Evolutionary conservation across 2,888 invertebrate genomes (phyloP).

Genomic region (Platypus cylindrus): DNA sequence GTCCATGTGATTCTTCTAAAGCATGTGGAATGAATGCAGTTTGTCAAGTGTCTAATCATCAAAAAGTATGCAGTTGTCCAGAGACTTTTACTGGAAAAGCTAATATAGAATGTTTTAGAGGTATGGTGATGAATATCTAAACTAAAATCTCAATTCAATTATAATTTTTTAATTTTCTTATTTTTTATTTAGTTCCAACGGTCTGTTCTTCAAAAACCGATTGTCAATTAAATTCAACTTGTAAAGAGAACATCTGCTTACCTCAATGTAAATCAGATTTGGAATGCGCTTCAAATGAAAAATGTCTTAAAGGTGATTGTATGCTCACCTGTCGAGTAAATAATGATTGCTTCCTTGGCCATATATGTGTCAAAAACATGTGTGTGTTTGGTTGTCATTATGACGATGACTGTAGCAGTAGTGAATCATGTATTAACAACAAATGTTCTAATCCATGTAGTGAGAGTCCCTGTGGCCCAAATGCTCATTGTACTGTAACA

Average conservation of each 20-base stretch:
- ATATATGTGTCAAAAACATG: slow-evolving; percentile 75
- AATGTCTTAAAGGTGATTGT: slow-evolving; percentile 71
- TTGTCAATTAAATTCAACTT: slow-evolving; percentile 58
- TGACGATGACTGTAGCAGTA: slow-evolving; percentile 77
- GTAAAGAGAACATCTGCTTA: slow-evolving; percentile 71
- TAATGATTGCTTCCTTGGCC: slow-evolving; percentile 85
- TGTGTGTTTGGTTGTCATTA: slow-evolving; percentile 77
- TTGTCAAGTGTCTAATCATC: slow-evolving; percentile 58
- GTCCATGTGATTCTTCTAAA: slow-evolving; percentile 63
- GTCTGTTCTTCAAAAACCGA: slow-evolving; percentile 58
- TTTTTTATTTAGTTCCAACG: slow-evolving; percentile 51
- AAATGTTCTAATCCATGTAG: slow-evolving; percentile 68
- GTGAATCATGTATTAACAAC: slow-evolving; percentile 70
- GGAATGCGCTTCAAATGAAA: slow-evolving; percentile 81
- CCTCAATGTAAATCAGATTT: slow-evolving; percentile 64
- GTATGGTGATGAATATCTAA: slow-evolving; percentile 37
- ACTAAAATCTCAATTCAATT: not conserved
- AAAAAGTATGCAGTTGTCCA: slow-evolving; percentile 72
- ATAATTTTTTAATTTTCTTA: not conserved
- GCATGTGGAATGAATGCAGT: slow-evolving; percentile 76
- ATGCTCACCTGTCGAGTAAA: slow-evolving; percentile 82
- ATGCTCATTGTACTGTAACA: slow-evolving; percentile 65
- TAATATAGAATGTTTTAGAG: slow-evolving; percentile 71
- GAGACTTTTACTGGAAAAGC: slow-evolving; percentile 76
- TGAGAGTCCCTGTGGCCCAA: slow-evolving; percentile 72